phyloP scores from a whole-genome alignment of 2,113 vertebrate species.

The Eretmodus cyanostictus region DNA sequence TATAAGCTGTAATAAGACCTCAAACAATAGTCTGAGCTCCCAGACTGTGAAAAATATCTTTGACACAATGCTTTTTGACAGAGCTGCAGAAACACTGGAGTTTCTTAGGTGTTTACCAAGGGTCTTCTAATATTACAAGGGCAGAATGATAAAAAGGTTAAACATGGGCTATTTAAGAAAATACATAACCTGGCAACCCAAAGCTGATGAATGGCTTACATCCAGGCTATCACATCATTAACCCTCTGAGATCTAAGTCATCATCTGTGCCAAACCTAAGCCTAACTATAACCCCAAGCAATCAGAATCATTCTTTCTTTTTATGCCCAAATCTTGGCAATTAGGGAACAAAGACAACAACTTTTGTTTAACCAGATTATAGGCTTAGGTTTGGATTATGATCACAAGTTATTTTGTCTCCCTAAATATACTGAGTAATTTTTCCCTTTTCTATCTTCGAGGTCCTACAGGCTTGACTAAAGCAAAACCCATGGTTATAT shows the following conservation, averaged over 20 bases:
- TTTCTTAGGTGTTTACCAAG: neutral
- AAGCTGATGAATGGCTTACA: neutral
- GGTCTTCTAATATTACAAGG: neutral
- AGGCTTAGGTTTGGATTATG: neutral
- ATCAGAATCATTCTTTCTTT: neutral
- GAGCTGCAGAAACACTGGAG: neutral
- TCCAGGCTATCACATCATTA: neutral
- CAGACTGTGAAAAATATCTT: neutral
- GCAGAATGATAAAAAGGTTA: neutral
- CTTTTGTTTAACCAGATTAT: neutral
- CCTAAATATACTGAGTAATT: neutral
- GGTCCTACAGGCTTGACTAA: neutral
- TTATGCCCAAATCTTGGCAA: neutral
- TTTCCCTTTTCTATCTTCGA: neutral
- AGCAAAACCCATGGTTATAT: neutral
- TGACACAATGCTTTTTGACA: neutral
- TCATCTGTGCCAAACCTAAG: neutral
- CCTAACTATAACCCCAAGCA: neutral
- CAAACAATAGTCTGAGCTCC: neutral
- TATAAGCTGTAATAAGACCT: accelerated
- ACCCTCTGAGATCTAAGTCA: neutral
- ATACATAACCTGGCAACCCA: neutral
- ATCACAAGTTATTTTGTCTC: neutral
- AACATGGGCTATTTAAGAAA: neutral
- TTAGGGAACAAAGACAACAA: neutral